These are phyloP conservation scores for Scolopax rusticola DNA, from an alignment of 2,797 vertebrate species.

Conservation along the genomic window DNA sequence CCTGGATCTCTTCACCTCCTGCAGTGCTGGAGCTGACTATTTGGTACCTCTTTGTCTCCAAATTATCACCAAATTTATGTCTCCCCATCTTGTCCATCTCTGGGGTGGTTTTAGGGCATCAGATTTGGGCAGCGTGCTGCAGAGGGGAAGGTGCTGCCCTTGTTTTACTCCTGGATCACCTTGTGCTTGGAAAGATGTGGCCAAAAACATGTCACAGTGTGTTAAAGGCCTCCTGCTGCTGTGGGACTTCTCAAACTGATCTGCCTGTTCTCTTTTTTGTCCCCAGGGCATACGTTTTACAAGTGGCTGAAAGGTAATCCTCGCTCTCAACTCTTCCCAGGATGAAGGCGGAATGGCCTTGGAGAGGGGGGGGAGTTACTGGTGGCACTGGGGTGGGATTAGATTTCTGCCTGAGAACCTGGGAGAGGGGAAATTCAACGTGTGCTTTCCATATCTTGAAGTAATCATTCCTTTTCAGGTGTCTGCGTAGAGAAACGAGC, in stretches of 20 bases:
- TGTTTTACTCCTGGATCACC: not conserved
- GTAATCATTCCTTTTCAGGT: slow-evolving; percentile 70
- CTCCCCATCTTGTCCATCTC: not conserved
- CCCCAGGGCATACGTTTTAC: slow-evolving; percentile 87
- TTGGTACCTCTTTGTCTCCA: not conserved
- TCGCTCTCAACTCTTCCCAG: not conserved
- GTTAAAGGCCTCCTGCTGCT: not conserved
- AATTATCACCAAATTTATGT: not conserved
- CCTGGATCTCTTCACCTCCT: not conserved
- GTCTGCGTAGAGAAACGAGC: slow-evolving; percentile 95
- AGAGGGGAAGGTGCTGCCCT: not conserved
- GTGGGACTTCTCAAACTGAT: not conserved
- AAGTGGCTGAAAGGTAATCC: slow-evolving; percentile 91
- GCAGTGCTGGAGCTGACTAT: not conserved
- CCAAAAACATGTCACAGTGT: not conserved
- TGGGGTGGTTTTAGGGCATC: not conserved
- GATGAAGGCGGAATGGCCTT: accelerated
- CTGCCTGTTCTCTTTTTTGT: slow-evolving; percentile 7
- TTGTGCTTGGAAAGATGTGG: not conserved
- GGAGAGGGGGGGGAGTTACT: not conserved
- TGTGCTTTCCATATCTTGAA: not conserved
- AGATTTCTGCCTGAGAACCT: not conserved
- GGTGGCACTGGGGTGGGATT: not conserved
- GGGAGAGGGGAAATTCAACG: not conserved
- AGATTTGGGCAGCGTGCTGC: not conserved